phyloP scores from a whole-genome alignment of 2,113 vertebrate genomes.

The Chloebia gouldiae region DNA sequence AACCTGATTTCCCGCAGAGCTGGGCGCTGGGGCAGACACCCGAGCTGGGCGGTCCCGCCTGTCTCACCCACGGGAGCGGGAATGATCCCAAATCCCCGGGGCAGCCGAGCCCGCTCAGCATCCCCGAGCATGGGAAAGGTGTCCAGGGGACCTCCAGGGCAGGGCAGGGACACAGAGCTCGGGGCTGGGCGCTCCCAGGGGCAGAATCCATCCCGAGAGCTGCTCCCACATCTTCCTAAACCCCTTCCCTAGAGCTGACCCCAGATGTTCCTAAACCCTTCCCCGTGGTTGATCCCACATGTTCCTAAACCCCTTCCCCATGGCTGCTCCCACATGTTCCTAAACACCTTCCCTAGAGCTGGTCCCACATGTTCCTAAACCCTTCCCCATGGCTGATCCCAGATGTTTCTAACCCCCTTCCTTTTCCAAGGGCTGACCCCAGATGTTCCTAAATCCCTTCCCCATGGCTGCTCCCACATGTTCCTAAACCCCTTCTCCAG shows the following conservation, averaged over 20 bases:
- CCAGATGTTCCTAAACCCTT: too few relatives aligned
- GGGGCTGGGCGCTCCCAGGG: fast-evolving
- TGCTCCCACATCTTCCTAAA: neutral
- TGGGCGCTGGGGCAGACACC: fast-evolving
- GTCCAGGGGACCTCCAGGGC: fast-evolving
- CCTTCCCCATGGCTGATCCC: too few relatives aligned
- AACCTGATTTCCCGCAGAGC: neutral
- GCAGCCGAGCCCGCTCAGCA: fast-evolving
- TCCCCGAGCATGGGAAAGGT: fast-evolving
- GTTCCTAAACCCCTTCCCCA: too few relatives aligned
- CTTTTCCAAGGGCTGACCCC: fast-evolving
- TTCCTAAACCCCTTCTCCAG: too few relatives aligned
- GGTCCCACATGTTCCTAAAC: too few relatives aligned
- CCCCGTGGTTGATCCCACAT: too few relatives aligned
- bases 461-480: too few relatives aligned
- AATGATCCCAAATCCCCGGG: neutral
- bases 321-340: neutral
- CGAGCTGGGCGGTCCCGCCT: fast-evolving
- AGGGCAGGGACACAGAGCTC: neutral
- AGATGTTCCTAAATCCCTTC: neutral
- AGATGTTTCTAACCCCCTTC: too few relatives aligned
- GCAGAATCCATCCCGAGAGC: fast-evolving
- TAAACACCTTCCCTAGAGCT: too few relatives aligned
- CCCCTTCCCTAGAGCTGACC: too few relatives aligned
- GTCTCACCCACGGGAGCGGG: fast-evolving